A percentile compares a stretch with the other conserved stretches of the same genome.
Conservation (phyloP, 2,797 vertebrate genomes). For the Hemitrygon akajei region DNA sequence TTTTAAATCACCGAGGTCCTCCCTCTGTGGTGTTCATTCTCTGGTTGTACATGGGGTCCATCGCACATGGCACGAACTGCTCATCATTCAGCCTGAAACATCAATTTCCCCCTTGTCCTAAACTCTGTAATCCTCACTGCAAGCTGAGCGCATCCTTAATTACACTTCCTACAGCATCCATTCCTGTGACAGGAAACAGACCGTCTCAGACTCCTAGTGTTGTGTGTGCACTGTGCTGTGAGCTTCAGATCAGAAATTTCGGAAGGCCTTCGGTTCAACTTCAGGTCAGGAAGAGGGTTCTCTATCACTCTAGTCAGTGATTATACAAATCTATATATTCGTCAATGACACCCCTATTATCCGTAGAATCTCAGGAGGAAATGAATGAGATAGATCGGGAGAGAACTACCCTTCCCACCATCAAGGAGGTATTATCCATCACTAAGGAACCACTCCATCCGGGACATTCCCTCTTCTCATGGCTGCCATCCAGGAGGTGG, state of each 20-base stretch:
- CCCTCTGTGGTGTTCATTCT: not conserved
- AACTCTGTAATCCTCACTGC: slow-evolving; percentile 1
- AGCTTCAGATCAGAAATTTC: not conserved
- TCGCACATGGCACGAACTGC: not conserved
- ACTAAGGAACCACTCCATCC: too few relatives aligned
- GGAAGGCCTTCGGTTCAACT: not conserved
- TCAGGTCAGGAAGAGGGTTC: not conserved
- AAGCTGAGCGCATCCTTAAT: slow-evolving; percentile 10
- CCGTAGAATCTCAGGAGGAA: too few relatives aligned
- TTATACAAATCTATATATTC: too few relatives aligned
- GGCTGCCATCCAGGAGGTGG: too few relatives aligned
- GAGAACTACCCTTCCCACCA: too few relatives aligned
- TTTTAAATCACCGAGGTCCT: too few relatives aligned
- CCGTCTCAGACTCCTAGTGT: slow-evolving; percentile 6
- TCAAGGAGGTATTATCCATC: too few relatives aligned
- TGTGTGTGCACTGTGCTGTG: not conserved
- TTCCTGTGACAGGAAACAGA: slow-evolving; percentile 16
- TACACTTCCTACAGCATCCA: slow-evolving; percentile 16
- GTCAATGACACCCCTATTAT: too few relatives aligned
- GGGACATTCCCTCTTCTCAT: too few relatives aligned
- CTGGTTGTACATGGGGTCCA: not conserved
- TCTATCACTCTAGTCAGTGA: not conserved
- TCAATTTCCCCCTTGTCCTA: not conserved
- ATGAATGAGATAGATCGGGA: too few relatives aligned
- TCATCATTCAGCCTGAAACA: not conserved